A percentile compares a stretch with the other conserved stretches of the same genome.
Evolutionary conservation across 2,797 vertebrate species (phyloP).

Genomic region (Yasuhikotakia modesta): DNA sequence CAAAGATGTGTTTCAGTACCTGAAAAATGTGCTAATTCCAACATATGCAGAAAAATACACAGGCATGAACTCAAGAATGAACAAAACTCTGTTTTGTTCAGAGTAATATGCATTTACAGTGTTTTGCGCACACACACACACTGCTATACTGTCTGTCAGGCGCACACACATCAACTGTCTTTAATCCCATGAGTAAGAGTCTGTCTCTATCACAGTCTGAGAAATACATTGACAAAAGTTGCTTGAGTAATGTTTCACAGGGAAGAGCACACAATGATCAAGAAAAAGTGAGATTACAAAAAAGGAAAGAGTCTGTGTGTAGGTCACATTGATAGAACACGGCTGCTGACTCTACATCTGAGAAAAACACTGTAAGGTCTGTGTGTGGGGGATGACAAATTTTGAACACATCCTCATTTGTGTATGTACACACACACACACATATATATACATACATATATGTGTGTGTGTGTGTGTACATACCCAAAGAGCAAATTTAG

Average conservation of each 20-base stretch:
- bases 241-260: constrained; percentile 27
- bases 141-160: constrained; percentile 33
- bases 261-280: constrained; percentile 4
- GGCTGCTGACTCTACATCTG: constrained; percentile 50
- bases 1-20: constrained; percentile 5
- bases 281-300: constrained; percentile 22
- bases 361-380: constrained; percentile 42
- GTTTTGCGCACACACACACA: constrained; percentile 4
- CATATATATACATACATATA: no score
- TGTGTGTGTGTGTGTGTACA: no score
- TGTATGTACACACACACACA: no score
- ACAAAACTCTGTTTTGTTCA: background rate
- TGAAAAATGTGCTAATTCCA: background rate
- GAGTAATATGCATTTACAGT: background rate
- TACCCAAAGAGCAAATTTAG: no score
- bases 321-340: constrained; percentile 26
- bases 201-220: constrained; percentile 25
- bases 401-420: no score
- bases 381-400: constrained; percentile 21
- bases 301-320: constrained; percentile 30
- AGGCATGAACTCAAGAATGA: background rate
- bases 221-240: constrained; percentile 19
- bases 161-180: constrained; percentile 42
- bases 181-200: constrained; percentile 44
- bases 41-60: constrained; percentile 6